Evolutionary conservation across 2,797 vertebrate species (phyloP), one percentile per base, ranked within the genome.

Genomic region (Coranthus polyacanthus): DNA sequence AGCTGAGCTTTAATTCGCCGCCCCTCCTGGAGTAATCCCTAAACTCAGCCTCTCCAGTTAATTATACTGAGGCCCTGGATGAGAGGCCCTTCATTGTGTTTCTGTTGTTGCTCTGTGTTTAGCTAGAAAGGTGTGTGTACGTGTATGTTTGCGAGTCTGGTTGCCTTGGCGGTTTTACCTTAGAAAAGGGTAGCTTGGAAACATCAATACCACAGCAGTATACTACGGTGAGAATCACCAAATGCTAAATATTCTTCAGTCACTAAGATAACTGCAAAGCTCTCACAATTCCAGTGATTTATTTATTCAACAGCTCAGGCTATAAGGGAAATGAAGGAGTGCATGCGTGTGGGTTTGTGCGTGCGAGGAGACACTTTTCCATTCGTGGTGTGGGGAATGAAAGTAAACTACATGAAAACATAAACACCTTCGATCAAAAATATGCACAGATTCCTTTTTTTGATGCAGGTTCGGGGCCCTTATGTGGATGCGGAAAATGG

Each of bases 1-100:
- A 94, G 92, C 86, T 68, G 83, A 91, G 89, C 85, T 92, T 94
- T 93, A 94, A 93, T 93, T 93, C 88, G 80, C 88, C 79, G 84
- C 90, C 92, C 90, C 90, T 92, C 91, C 90, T 88, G 88, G 86
- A 91, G 86, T 94, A 94, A 94, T 94, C 93, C 91, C 88, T 86
- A 88, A 92, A 92, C 91, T 92, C 89, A 79, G 88, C 91, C 86
- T 92, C 88, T 90, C 87, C 87, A 91, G 89, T 92, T 92, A 93
- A 94, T 94, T 94, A 93, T 90, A 83, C 79, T 24, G 53, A 71
- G 84, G 85, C 88, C 81, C 84, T 80, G 87, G 72, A 92, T 89
- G 85, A 92, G 90, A 90, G 82, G 75, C 79, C 82, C 75, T 75
- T 85, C 87, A 80, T 89, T 89, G 85, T 88, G 70, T 68, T 83